These are phyloP conservation scores for Bergia sp. DNA, from an alignment of 92 coral and sea anemone species.

Conservation along the genomic window DNA sequence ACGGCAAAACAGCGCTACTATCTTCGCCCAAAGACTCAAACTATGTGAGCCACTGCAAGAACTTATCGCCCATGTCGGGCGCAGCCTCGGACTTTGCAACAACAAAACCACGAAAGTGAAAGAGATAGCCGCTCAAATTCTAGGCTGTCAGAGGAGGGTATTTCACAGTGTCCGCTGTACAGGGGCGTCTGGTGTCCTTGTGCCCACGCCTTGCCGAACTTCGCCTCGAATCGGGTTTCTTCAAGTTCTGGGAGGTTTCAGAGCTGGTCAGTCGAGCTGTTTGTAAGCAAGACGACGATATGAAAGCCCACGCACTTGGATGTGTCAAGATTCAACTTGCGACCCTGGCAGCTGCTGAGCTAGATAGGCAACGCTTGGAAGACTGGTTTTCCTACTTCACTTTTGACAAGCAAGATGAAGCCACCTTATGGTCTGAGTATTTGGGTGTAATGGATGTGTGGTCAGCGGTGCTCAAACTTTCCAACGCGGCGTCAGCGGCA, in stretches of 20 bases:
- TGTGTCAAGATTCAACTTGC: constrained; percentile 17
- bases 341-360: not conserved
- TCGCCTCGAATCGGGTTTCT: constrained; percentile 31
- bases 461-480: constrained; percentile 20
- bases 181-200: constrained; percentile 25
- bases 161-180: not conserved
- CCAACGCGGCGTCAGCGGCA: not conserved
- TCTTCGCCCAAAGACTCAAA: constrained; percentile 34
- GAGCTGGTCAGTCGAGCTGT: constrained; percentile 41
- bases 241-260: constrained; percentile 1
- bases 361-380: constrained; percentile 10
- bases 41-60: constrained; percentile 29
- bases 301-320: constrained; percentile 14
- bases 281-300: constrained; percentile 20
- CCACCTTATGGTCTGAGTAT: constrained; percentile 21
- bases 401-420: not conserved
- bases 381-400: constrained; percentile 33
- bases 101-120: not conserved
- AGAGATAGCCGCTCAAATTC: constrained; percentile 1
- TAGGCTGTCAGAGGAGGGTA: constrained; percentile 11
- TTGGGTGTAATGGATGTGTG: constrained; percentile 27
- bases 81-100: constrained; percentile 3
- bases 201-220: constrained; percentile 26
- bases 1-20: not conserved
- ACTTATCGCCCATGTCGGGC: constrained; percentile 25